These are phyloP conservation scores for Minunthozetes semirufus DNA, from an alignment of 2,888 invertebrate genomes.

Conservation along the genomic window DNA sequence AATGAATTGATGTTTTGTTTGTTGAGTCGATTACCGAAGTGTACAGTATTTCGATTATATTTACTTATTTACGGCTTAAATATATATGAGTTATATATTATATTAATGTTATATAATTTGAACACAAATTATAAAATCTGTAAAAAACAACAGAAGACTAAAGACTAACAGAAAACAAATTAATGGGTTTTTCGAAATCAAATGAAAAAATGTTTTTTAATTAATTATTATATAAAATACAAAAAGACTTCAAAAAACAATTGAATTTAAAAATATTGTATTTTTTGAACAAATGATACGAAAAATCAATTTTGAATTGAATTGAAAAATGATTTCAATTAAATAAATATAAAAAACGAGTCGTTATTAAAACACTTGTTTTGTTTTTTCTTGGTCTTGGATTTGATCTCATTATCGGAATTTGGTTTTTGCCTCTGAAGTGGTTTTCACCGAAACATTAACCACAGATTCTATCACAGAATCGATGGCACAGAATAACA, in stretches of 20 bases:
- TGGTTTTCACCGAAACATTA: too few relatives aligned
- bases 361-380: too few relatives aligned
- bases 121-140: not conserved
- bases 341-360: too few relatives aligned
- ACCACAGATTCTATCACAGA: too few relatives aligned
- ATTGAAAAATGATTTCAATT: too few relatives aligned
- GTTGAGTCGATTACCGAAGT: not conserved
- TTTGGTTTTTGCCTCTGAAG: too few relatives aligned
- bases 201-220: conserved; percentile 6
- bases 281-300: not conserved
- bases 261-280: not conserved
- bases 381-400: too few relatives aligned
- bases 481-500: too few relatives aligned
- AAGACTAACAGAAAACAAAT: conserved; percentile 4
- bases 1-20: not conserved
- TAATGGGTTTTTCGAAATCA: conserved; percentile 13
- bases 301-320: not conserved
- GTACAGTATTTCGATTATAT: conserved; percentile 29
- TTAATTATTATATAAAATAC: not conserved
- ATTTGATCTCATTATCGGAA: too few relatives aligned
- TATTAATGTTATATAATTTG: conserved; percentile 12
- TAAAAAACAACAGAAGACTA: not conserved
- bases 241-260: not conserved
- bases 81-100: conserved; percentile 24
- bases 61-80: conserved; percentile 22